A percentile compares a stretch with the other conserved stretches of the same genome.
Conservation (phyloP, 2,113 vertebrate genomes). For the Coracopsis vasa region DNA sequence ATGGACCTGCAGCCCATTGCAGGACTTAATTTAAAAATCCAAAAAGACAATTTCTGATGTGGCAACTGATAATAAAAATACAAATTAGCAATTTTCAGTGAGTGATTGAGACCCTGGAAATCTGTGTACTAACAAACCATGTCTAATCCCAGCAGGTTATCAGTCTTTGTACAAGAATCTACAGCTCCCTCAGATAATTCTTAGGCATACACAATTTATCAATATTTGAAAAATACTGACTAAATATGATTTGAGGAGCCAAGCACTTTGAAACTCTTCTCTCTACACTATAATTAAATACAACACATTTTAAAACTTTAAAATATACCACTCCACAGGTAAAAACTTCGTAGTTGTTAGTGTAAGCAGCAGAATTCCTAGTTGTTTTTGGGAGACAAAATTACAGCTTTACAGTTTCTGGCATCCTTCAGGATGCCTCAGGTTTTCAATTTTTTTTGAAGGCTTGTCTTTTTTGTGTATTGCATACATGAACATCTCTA, state of each 20-base stretch:
- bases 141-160: neutral
- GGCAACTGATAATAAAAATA: neutral
- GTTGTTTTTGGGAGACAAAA: neutral
- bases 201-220: neutral
- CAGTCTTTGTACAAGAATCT: neutral
- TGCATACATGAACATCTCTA: neutral
- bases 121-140: neutral
- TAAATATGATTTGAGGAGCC: neutral
- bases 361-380: neutral
- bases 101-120: neutral
- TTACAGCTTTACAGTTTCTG: neutral
- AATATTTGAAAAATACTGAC: neutral
- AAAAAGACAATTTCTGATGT: neutral
- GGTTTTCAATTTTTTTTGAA: neutral
- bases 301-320: neutral
- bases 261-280: neutral
- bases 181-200: neutral
- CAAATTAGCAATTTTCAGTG: neutral
- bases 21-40: neutral
- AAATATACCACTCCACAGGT: neutral
- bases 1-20: neutral
- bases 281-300: neutral
- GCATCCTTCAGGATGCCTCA: neutral
- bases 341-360: neutral
- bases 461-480: neutral